These are phyloP conservation scores for Phacellophora camtschatica DNA, from an alignment of 30 jellyfish, hydroid and myxozoan species.

Conservation along the genomic window DNA sequence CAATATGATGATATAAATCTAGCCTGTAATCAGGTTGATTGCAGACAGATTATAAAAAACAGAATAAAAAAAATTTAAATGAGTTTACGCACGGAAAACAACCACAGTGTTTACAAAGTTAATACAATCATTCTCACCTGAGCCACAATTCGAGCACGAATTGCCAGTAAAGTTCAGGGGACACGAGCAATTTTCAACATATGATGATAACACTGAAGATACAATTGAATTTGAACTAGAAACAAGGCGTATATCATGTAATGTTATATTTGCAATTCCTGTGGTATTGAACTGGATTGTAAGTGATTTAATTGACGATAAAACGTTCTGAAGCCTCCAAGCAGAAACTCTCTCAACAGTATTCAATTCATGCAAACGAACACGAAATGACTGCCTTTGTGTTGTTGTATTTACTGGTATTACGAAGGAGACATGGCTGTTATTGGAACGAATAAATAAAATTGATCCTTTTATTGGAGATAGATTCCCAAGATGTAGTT, in stretches of 20 bases:
- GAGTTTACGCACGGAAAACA: too few species aligned
- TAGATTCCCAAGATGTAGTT: not conserved
- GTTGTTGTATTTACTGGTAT: conserved; percentile 6
- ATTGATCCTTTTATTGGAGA: not conserved
- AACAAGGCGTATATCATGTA: conserved; percentile 1
- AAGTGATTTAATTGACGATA: conserved; percentile 25
- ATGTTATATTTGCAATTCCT: not conserved
- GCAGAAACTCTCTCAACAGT: conserved; percentile 13
- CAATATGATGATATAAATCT: too few species aligned
- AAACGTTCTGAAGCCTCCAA: conserved; percentile 16
- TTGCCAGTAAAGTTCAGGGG: conserved; percentile 81
- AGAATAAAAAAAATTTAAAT: too few species aligned
- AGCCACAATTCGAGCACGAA: conserved; percentile 71
- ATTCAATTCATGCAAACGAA: conserved; percentile 17
- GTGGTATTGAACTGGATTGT: conserved; percentile 13
- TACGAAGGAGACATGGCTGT: conserved; percentile 15
- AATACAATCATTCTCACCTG: conserved; percentile 55
- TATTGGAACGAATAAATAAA: not conserved
- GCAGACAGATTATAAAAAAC: too few species aligned
- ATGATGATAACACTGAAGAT: not conserved
- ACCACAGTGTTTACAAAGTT: too few species aligned
- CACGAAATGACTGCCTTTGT: not conserved
- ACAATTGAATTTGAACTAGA: conserved; percentile 19
- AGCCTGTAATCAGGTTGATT: too few species aligned
- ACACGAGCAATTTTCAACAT: conserved; percentile 78